Evolutionary conservation across 2,888 invertebrate species (phyloP).

Genomic region (Drosophila lutescens): DNA sequence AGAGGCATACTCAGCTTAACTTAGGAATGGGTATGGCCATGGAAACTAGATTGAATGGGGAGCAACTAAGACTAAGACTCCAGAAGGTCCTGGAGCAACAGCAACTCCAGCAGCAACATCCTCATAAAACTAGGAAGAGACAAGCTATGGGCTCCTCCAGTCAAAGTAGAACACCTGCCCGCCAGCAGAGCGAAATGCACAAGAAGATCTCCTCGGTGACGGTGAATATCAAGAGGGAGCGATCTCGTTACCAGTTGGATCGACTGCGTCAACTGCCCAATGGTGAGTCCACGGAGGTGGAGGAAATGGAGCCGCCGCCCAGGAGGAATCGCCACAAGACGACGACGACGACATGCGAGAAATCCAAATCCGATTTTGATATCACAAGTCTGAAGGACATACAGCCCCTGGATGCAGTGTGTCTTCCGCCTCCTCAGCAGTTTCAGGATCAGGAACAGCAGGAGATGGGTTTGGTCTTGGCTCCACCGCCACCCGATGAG

Average conservation of each 20-base stretch:
- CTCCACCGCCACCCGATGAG: conserved; percentile 88
- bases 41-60: conserved; percentile 86
- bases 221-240: conserved; percentile 78
- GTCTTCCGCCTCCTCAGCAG: conserved; percentile 91
- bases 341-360: conserved; percentile 73
- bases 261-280: conserved; percentile 68
- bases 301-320: conserved; percentile 75
- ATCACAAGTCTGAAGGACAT: conserved; percentile 86
- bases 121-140: conserved; percentile 69
- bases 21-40: conserved; percentile 77
- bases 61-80: conserved; percentile 88
- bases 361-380: conserved; percentile 87
- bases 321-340: conserved; percentile 64
- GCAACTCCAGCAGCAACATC: conserved; percentile 81
- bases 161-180: conserved; percentile 62
- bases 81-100: conserved; percentile 86
- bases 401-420: conserved; percentile 89
- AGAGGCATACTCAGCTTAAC: conserved; percentile 65
- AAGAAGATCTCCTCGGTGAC: conserved; percentile 82
- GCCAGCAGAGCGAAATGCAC: conserved; percentile 67
- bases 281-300: conserved; percentile 81
- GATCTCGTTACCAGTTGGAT: conserved; percentile 72
- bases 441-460: conserved; percentile 93
- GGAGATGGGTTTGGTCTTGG: conserved; percentile 81
- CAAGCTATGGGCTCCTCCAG: conserved; percentile 55